Base-by-base conservation (phyloP, 1,140 invertebrate genomes). In the Caerostris darwini region DNA sequence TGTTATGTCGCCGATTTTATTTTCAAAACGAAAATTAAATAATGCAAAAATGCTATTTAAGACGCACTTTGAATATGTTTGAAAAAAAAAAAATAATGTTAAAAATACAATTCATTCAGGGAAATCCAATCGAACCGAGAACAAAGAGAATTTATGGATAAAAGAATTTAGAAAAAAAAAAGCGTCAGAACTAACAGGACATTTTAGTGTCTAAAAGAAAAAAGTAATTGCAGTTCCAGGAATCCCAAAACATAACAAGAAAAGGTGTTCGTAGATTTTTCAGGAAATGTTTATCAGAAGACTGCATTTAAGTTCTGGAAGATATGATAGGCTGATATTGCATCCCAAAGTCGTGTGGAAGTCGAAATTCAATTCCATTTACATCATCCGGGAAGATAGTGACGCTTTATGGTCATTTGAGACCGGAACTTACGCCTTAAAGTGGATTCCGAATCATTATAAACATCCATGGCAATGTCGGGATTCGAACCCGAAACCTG, bases 351-450 rank as follows among this genome's bases (percentile, higher is more conserved):
- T 77, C 34, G 4, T 7, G 4, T 19, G 12, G 50, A 3, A 34
- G 19, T 50, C 34, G 69, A 77, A 77, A 77, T 77, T 77, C 69
- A 77, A 77, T 77, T 77, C 19, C 69, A 77, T 77, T 77, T 53
- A 77, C 69, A 53, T 34, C n/a, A n/a, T n/a, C n/a, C n/a, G n/a
- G n/a, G n/a, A n/a, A n/a, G n/a, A n/a, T n/a, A n/a, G n/a, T n/a
- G n/a, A 34, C 34, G 34, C 34, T 34, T 2, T 34, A 34, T 2
- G 34, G 34, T 34, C 34, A 1, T 34, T 1, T 34, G 34, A 34
- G 34, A 34, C 34, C 34, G 34, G 34, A 34, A 34, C 2, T 2
- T 34, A 34, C 2, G 34, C 0, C 34, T 34, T 34, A 34, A 34
- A 34, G 2, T 34, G 34, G 34, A 34, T 34, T 1, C 34, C 34